Evolutionary conservation across 2,113 vertebrate species (phyloP).

Genomic region (Chinchilla lanigera): DNA sequence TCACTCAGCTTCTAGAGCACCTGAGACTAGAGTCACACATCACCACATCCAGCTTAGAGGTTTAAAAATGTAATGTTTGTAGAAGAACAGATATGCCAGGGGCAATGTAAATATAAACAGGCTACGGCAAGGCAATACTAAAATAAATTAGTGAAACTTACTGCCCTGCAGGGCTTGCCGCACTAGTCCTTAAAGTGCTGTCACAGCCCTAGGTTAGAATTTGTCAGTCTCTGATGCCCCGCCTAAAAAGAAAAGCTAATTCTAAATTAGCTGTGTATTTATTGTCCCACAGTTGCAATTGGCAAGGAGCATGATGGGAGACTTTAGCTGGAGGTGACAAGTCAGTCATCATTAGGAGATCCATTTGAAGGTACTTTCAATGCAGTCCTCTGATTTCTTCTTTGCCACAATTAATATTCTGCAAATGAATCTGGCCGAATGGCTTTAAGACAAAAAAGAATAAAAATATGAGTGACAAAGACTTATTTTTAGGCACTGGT

Average conservation of each 20-base stretch:
- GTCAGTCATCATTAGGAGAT: constrained; percentile 39
- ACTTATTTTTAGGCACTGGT: constrained; percentile 69
- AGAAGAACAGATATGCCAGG: neutral
- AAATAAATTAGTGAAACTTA: constrained; percentile 16
- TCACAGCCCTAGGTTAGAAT: constrained; percentile 10
- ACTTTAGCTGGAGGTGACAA: constrained; percentile 27
- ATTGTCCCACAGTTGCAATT: neutral
- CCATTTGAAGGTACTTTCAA: constrained; percentile 31
- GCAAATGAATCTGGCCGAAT: constrained; percentile 42
- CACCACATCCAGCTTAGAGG: neutral
- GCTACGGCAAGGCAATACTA: neutral
- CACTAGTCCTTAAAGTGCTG: neutral
- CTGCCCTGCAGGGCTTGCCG: neutral
- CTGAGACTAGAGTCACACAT: neutral
- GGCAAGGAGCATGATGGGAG: neutral
- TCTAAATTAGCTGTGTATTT: constrained; percentile 39
- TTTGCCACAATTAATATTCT: constrained; percentile 63
- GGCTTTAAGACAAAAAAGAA: constrained; percentile 70
- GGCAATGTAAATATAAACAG: constrained; percentile 29
- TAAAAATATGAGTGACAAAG: constrained; percentile 53
- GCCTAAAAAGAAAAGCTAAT: constrained; percentile 46
- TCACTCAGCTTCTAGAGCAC: neutral
- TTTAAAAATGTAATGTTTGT: neutral
- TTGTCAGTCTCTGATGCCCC: neutral
- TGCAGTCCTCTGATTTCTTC: constrained; percentile 53